These are phyloP conservation scores for Pomacea canaliculata DNA, from an alignment of 2,888 invertebrate genomes.

Conservation along the genomic window DNA sequence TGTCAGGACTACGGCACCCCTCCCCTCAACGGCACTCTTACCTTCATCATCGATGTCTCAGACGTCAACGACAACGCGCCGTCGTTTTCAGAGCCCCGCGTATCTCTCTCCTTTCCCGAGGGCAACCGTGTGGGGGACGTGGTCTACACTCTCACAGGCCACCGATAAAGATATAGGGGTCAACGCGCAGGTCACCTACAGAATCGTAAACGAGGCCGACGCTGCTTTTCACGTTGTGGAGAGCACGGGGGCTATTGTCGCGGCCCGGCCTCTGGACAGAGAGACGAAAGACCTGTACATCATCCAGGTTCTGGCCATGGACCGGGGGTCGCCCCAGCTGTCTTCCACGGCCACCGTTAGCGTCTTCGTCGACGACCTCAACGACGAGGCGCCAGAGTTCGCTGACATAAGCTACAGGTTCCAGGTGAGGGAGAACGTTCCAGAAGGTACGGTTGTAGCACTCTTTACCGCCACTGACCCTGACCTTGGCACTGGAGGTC, in stretches of 20 bases:
- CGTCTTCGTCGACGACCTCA: constrained; percentile 24
- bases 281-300: constrained; percentile 26
- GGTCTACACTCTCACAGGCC: constrained; percentile 54
- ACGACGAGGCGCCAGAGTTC: constrained; percentile 29
- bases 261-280: constrained; percentile 26
- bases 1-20: constrained; percentile 62
- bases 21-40: constrained; percentile 43
- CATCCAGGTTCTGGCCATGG: constrained; percentile 21
- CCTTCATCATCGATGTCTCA: constrained; percentile 50
- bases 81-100: constrained; percentile 43
- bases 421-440: constrained; percentile 20
- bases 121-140: constrained; percentile 55
- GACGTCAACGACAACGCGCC: constrained; percentile 66
- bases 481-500: constrained; percentile 26
- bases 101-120: constrained; percentile 52
- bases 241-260: constrained; percentile 24
- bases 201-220: constrained; percentile 40
- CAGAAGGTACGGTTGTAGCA: constrained; percentile 24
- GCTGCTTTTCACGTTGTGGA: constrained; percentile 44
- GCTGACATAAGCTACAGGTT: constrained; percentile 26
- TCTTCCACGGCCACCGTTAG: constrained; percentile 30
- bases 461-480: constrained; percentile 26
- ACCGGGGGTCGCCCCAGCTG: constrained; percentile 23
- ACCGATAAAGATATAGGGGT: constrained; percentile 52
- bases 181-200: constrained; percentile 50